phyloP scores from a whole-genome alignment of 2,888 invertebrate genomes.

The Colletes collaris region DNA sequence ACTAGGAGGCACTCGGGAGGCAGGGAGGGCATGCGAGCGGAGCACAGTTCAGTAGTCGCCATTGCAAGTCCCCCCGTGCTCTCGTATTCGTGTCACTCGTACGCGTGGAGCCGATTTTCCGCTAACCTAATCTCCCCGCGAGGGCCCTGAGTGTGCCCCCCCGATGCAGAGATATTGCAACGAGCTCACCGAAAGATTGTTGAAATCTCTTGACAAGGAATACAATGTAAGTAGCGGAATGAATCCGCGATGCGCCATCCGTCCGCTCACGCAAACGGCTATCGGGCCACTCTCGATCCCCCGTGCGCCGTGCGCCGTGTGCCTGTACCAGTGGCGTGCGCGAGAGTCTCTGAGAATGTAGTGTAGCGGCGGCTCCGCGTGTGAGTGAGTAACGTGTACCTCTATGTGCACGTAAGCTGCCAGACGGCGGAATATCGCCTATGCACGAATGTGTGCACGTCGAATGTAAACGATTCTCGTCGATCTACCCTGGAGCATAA shows the following conservation, averaged over 20 bases:
- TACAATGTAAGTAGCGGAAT: slow-evolving; percentile 94
- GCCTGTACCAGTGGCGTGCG: slow-evolving; percentile 73
- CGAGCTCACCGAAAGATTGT: slow-evolving; percentile 97
- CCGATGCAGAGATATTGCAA: slow-evolving; percentile 84
- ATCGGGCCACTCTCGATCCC: slow-evolving; percentile 78
- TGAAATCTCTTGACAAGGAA: slow-evolving; percentile 97
- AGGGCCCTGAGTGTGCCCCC: slow-evolving; percentile 83
- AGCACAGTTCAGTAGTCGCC: slow-evolving; percentile 84
- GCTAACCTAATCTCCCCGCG: slow-evolving; percentile 76
- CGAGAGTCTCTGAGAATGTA: slow-evolving; percentile 67
- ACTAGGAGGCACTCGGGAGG: slow-evolving; percentile 81
- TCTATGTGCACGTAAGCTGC: slow-evolving; percentile 53
- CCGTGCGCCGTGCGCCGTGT: slow-evolving; percentile 72
- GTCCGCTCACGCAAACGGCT: slow-evolving; percentile 84
- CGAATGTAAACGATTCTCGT: slow-evolving; percentile 55
- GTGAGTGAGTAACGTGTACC: slow-evolving; percentile 52
- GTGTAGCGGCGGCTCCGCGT: slow-evolving; percentile 59
- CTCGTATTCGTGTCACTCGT: slow-evolving; percentile 78
- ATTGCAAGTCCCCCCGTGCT: slow-evolving; percentile 82
- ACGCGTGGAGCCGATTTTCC: slow-evolving; percentile 75
- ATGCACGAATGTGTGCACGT: slow-evolving; percentile 49
- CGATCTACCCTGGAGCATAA: slow-evolving; percentile 67
- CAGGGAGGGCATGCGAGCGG: slow-evolving; percentile 79
- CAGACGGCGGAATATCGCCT: slow-evolving; percentile 48
- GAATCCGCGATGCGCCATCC: slow-evolving; percentile 85